These are phyloP conservation scores for Malurus melanocephalus DNA, from an alignment of 2,113 vertebrate species.

Conservation along the genomic window DNA sequence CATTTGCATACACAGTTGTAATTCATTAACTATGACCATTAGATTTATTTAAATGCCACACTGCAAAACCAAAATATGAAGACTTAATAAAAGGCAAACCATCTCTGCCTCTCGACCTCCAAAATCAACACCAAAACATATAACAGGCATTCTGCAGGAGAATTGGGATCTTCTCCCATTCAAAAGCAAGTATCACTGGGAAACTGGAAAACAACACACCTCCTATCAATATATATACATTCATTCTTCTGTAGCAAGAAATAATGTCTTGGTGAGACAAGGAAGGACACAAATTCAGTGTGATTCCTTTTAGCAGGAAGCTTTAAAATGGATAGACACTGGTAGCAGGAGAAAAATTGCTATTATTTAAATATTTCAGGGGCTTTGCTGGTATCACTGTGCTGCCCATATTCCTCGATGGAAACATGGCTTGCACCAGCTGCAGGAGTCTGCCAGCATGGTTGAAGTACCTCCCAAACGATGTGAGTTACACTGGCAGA, in stretches of 20 bases:
- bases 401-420: not conserved
- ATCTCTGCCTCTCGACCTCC: not conserved
- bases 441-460: not conserved
- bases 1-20: not conserved
- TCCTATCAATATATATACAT: not conserved
- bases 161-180: not conserved
- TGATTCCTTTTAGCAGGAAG: not conserved
- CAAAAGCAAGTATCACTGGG: not conserved
- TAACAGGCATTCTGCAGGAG: not conserved
- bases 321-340: not conserved
- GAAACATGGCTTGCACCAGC: not conserved
- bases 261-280: not conserved
- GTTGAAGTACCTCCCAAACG: not conserved
- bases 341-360: not conserved
- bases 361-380: not conserved
- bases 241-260: not conserved
- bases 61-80: not conserved
- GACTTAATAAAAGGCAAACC: not conserved
- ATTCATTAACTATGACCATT: slow-evolving; percentile 2
- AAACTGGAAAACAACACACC: not conserved
- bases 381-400: not conserved
- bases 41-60: slow-evolving; percentile 17
- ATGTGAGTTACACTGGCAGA: not conserved
- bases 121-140: not conserved
- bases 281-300: not conserved